Evolutionary conservation across 2,797 vertebrate species (phyloP).

Genomic region (Morelia viridis): DNA sequence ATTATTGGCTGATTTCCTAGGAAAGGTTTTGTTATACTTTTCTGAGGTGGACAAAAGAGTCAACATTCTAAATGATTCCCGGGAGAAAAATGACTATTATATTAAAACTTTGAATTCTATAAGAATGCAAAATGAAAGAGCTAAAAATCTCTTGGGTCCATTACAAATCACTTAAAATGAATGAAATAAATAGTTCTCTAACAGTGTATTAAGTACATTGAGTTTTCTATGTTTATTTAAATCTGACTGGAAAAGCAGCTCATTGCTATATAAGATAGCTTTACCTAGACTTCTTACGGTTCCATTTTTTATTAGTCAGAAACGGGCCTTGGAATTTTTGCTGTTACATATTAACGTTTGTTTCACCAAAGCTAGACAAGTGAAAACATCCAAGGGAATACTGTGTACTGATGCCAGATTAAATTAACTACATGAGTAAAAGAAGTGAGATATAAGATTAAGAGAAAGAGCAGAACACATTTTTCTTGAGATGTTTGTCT

Average conservation of each 20-base stretch:
- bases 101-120: background rate
- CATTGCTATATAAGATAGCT: conserved; percentile 35
- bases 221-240: conserved; percentile 27
- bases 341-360: conserved; percentile 61
- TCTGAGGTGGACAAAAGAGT: background rate
- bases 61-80: background rate
- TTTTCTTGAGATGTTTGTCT: background rate
- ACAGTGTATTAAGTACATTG: background rate
- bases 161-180: background rate
- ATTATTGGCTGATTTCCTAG: background rate
- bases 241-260: background rate
- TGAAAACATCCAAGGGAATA: conserved; percentile 24
- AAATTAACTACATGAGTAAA: conserved; percentile 33
- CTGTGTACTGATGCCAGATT: conserved; percentile 32
- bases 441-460: conserved; percentile 10
- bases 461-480: conserved; percentile 2
- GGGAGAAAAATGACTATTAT: too few relatives aligned
- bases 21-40: background rate
- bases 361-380: conserved; percentile 47
- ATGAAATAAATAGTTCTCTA: background rate
- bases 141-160: background rate
- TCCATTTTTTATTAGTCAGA: conserved; percentile 55
- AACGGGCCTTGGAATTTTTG: conserved; percentile 40
- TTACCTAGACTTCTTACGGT: conserved; percentile 42
- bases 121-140: background rate